Conservation (phyloP, 2,888 invertebrate species). For the Abscondita cerata region DNA sequence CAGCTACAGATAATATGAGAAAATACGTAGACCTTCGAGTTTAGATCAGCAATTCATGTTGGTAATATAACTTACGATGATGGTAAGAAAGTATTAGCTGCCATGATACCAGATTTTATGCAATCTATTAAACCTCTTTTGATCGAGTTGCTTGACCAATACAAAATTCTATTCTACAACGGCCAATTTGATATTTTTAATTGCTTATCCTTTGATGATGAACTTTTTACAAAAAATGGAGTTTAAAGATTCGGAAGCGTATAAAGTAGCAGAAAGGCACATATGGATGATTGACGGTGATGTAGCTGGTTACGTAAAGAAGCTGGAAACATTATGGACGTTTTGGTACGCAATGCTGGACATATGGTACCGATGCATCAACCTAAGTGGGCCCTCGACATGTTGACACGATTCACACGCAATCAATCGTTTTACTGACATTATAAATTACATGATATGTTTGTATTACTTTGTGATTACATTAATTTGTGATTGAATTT, state of each 20-base stretch:
- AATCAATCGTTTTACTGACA: slow-evolving; percentile 48
- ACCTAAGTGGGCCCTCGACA: slow-evolving; percentile 76
- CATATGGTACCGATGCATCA: slow-evolving; percentile 85
- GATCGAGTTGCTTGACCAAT: slow-evolving; percentile 67
- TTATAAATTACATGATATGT: no score
- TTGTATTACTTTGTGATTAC: no score
- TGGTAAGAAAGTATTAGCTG: slow-evolving; percentile 60
- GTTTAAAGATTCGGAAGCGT: slow-evolving; percentile 71
- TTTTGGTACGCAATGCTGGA: slow-evolving; percentile 79
- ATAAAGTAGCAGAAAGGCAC: slow-evolving; percentile 69
- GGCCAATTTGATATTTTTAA: slow-evolving; percentile 92
- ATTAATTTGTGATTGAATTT: no score
- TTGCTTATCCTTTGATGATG: slow-evolving; percentile 73
- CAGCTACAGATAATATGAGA: slow-evolving; percentile 48
- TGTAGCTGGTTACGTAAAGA: slow-evolving; percentile 79
- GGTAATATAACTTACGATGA: slow-evolving; percentile 65
- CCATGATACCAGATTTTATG: slow-evolving; percentile 64
- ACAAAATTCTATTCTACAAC: slow-evolving; percentile 82
- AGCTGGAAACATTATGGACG: slow-evolving; percentile 74
- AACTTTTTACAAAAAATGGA: slow-evolving; percentile 76
- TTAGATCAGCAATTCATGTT: slow-evolving; percentile 67
- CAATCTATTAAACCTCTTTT: slow-evolving; percentile 63
- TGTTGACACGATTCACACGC: slow-evolving; percentile 72
- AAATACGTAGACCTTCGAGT: slow-evolving; percentile 51
- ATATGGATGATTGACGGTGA: slow-evolving; percentile 74